Percentiles rank a stretch among this genome's conserved stretches.
These are phyloP conservation scores for Forbesichthys agassizii DNA, from an alignment of 2,113 vertebrate species.

Conservation along the genomic window DNA sequence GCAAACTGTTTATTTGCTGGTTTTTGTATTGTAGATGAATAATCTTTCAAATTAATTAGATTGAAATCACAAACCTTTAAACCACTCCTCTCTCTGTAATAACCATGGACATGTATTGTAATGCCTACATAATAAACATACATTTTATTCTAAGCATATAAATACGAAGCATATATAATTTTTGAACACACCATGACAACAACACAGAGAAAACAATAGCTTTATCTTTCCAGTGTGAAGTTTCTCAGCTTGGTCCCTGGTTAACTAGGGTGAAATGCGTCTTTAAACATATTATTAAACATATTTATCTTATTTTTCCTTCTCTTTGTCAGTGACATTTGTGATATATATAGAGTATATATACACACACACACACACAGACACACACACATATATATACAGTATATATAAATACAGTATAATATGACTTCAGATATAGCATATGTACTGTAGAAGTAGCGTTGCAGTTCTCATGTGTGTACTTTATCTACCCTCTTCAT, in stretches of 20 bases:
- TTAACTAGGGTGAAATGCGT: background rate
- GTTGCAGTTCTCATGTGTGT: constrained; percentile 23
- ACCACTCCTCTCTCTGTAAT: background rate
- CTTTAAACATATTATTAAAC: constrained; percentile 12
- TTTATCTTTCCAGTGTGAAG: background rate
- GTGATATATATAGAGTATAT: constrained; percentile 13
- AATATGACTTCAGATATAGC: constrained; percentile 30
- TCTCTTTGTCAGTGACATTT: constrained; percentile 45
- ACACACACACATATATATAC: background rate
- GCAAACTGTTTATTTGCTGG: background rate
- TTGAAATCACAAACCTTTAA: background rate
- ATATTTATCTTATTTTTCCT: constrained; percentile 40
- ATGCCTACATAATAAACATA: background rate
- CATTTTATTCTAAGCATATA: background rate
- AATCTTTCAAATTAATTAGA: background rate
- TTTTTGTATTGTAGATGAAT: background rate
- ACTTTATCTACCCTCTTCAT: constrained; percentile 32
- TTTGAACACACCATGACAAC: background rate
- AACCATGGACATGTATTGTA: background rate
- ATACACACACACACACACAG: background rate
- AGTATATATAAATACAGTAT: constrained; percentile 31
- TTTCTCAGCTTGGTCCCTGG: background rate
- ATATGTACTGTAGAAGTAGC: constrained; percentile 22
- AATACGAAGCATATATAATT: background rate
- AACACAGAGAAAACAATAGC: background rate